Evolutionary conservation across 2,797 vertebrate genomes (phyloP).

Genomic region (Lutjanus argentimaculatus): DNA sequence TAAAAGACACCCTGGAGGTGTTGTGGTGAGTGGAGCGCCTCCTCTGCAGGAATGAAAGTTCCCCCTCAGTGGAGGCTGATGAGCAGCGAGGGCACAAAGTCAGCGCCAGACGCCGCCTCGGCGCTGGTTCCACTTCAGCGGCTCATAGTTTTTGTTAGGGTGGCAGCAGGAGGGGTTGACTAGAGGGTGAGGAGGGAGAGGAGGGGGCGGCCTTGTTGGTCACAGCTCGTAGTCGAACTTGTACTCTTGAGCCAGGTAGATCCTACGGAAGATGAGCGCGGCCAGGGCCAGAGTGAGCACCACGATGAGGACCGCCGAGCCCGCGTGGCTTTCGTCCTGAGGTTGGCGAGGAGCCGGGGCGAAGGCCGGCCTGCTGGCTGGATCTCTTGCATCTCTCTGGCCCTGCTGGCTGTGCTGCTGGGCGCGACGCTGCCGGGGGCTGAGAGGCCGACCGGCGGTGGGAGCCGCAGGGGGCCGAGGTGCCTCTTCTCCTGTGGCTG

Average conservation of each 20-base stretch:
- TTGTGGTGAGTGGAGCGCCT: conserved; percentile 20
- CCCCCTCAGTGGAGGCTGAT: conserved; percentile 23
- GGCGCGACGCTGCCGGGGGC: conserved; percentile 91
- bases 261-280: conserved; percentile 94
- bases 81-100: conserved; percentile 22
- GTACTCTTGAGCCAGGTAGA: conserved; percentile 95
- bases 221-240: conserved; percentile 95
- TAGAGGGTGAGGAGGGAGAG: neutral
- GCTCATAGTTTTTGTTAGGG: conserved; percentile 33
- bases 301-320: conserved; percentile 91
- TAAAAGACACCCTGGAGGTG: conserved; percentile 58
- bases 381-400: conserved; percentile 73
- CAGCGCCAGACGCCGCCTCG: conserved; percentile 11
- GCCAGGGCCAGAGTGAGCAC: conserved; percentile 94
- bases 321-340: conserved; percentile 86
- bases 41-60: conserved; percentile 64
- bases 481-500: conserved; percentile 62
- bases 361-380: conserved; percentile 78
- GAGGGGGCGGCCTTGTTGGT: conserved; percentile 16
- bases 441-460: conserved; percentile 81
- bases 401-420: conserved; percentile 89
- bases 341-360: conserved; percentile 80
- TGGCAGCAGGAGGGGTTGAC: neutral
- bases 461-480: conserved; percentile 38
- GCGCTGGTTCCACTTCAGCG: conserved; percentile 30